Evolutionary conservation across 1,140 invertebrate genomes (phyloP).

Genomic region (Hetaerina americana): DNA sequence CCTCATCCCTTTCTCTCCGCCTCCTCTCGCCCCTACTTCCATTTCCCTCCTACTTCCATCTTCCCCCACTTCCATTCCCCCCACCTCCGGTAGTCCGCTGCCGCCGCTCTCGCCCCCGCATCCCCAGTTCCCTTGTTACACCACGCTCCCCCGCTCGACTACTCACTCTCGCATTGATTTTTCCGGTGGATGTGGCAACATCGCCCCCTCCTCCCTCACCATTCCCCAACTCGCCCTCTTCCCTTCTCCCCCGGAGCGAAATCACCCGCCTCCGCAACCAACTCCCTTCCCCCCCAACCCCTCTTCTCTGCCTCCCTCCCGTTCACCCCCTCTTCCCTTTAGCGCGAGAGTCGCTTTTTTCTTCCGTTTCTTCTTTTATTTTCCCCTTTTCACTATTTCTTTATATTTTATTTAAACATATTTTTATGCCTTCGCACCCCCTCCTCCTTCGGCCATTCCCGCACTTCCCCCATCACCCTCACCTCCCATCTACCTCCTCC

Average conservation of each 20-base stretch:
- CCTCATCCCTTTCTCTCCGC: not conserved
- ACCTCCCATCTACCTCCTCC: not conserved
- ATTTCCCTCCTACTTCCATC: not conserved
- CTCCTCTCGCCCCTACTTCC: not conserved
- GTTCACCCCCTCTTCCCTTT: too few species aligned
- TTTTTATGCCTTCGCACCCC: too few species aligned
- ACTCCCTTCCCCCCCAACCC: too few species aligned
- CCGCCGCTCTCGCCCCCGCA: not conserved
- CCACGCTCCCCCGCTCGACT: not conserved
- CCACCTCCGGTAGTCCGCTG: not conserved
- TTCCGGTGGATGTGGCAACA: slow-evolving; percentile 1
- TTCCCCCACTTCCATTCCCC: not conserved
- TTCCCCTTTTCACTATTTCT: too few species aligned
- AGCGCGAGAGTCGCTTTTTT: too few species aligned
- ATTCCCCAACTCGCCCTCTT: not conserved
- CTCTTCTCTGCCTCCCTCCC: too few species aligned
- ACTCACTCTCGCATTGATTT: not conserved
- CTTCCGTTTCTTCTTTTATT: too few species aligned
- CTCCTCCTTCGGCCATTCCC: too few species aligned
- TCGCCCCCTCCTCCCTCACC: not conserved
- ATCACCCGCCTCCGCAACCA: not conserved
- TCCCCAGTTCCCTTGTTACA: not conserved
- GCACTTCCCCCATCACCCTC: too few species aligned
- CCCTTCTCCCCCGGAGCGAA: not conserved
- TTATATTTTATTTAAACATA: too few species aligned